Evolutionary conservation across 2,888 invertebrate genomes (phyloP).

Genomic region (Brenthis ino): DNA sequence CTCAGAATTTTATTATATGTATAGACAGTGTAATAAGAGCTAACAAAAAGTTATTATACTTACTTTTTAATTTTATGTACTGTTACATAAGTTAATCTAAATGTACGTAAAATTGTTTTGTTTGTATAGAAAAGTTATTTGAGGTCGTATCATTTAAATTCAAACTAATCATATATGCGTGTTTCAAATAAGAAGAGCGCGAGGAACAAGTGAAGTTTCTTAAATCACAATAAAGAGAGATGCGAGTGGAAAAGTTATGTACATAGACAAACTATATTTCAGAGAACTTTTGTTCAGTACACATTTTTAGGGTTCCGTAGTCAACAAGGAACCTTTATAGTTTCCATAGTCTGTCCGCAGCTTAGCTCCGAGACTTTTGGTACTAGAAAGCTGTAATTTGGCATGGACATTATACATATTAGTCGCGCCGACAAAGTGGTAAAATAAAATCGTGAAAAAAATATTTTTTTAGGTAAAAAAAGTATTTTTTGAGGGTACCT

Average conservation of each 20-base stretch:
- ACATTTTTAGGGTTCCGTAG: background rate
- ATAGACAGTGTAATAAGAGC: too few relatives aligned
- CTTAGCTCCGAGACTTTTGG: too few relatives aligned
- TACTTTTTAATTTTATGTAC: background rate
- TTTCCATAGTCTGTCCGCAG: too few relatives aligned
- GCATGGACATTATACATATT: too few relatives aligned
- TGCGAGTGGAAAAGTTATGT: slow-evolving; percentile 31
- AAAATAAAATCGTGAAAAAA: too few relatives aligned
- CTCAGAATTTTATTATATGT: too few relatives aligned
- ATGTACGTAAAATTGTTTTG: background rate
- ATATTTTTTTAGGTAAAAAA: too few relatives aligned
- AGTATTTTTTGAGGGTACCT: too few relatives aligned
- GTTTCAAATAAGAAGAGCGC: slow-evolving; percentile 27
- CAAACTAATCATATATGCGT: slow-evolving; percentile 25
- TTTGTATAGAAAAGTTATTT: slow-evolving; percentile 11
- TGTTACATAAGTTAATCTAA: background rate
- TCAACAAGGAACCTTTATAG: too few relatives aligned
- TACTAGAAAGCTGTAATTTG: too few relatives aligned
- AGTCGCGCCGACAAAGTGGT: too few relatives aligned
- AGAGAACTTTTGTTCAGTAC: slow-evolving; percentile 11
- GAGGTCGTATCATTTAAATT: slow-evolving; percentile 7
- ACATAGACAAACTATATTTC: slow-evolving; percentile 25
- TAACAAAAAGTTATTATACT: too few relatives aligned
- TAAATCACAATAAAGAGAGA: slow-evolving; percentile 32
- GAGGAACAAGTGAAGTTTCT: slow-evolving; percentile 27